A percentile compares a stretch with the other conserved stretches of the same genome.
These are phyloP conservation scores for Charanyca ferruginea DNA, from an alignment of 2,888 invertebrate genomes.

Conservation along the genomic window DNA sequence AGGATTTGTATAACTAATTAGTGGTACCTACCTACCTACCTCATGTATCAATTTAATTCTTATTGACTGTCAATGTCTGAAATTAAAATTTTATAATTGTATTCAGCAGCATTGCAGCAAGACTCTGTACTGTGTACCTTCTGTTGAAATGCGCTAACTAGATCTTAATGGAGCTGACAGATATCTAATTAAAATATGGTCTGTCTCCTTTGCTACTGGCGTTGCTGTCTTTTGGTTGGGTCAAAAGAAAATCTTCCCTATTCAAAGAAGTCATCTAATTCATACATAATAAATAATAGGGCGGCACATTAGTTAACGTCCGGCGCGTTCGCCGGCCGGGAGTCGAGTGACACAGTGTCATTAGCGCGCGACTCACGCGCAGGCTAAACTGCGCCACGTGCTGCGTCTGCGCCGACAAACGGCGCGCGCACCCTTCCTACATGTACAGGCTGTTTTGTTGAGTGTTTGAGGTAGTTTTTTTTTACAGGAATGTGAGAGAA, in stretches of 20 bases:
- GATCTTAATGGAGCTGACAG: neutral
- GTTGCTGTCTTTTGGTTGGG: neutral
- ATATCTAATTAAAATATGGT: neutral
- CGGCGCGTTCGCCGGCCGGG: constrained; percentile 69
- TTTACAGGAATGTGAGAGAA: constrained; percentile 31
- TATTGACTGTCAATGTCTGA: too few species aligned
- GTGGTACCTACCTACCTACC: too few species aligned
- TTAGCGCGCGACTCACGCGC: constrained; percentile 88
- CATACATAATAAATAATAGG: constrained; percentile 58
- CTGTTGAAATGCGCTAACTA: neutral
- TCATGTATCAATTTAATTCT: too few species aligned
- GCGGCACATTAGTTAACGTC: constrained; percentile 62
- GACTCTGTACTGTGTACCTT: neutral
- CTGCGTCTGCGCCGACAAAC: constrained; percentile 69
- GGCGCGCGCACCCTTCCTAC: constrained; percentile 76
- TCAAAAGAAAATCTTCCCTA: constrained; percentile 1
- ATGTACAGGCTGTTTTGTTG: constrained; percentile 74
- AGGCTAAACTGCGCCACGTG: constrained; percentile 88
- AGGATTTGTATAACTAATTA: too few species aligned
- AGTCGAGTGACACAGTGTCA: constrained; percentile 78
- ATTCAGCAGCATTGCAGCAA: neutral
- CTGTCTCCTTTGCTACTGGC: neutral
- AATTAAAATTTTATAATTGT: too few species aligned
- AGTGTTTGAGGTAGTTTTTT: constrained; percentile 26
- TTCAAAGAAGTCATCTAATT: constrained; percentile 52